Conservation (phyloP, 2,113 vertebrate genomes). For the Rhipidura dahli region DNA sequence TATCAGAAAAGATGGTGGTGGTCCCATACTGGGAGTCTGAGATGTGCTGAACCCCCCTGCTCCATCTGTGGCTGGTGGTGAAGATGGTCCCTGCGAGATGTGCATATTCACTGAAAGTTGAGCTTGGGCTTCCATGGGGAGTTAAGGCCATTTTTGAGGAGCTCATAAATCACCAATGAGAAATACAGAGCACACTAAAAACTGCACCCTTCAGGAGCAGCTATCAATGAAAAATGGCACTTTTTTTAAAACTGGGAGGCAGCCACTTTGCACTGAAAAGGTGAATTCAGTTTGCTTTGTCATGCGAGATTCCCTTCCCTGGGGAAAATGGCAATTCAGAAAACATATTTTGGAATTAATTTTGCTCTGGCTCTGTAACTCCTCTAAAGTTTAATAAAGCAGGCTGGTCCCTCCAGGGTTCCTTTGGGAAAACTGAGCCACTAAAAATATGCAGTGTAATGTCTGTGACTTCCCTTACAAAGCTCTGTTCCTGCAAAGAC, state of each 20-base stretch:
- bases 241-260: background rate
- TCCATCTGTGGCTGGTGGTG: accelerated
- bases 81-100: accelerated
- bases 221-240: background rate
- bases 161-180: background rate
- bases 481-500: background rate
- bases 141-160: background rate
- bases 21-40: accelerated
- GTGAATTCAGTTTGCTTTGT: background rate
- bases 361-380: background rate
- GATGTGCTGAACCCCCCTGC: background rate
- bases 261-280: background rate
- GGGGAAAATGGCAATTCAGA: background rate
- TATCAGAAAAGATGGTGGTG: background rate
- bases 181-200: background rate
- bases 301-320: background rate
- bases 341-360: background rate
- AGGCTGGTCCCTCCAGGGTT: background rate
- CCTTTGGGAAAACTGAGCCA: background rate
- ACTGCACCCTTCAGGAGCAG: background rate
- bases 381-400: background rate
- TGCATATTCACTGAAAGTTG: accelerated
- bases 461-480: background rate
- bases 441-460: background rate
- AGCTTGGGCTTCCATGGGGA: background rate